These are phyloP conservation scores for Chironomus riparius DNA, from an alignment of 2,888 invertebrate genomes.

Conservation along the genomic window DNA sequence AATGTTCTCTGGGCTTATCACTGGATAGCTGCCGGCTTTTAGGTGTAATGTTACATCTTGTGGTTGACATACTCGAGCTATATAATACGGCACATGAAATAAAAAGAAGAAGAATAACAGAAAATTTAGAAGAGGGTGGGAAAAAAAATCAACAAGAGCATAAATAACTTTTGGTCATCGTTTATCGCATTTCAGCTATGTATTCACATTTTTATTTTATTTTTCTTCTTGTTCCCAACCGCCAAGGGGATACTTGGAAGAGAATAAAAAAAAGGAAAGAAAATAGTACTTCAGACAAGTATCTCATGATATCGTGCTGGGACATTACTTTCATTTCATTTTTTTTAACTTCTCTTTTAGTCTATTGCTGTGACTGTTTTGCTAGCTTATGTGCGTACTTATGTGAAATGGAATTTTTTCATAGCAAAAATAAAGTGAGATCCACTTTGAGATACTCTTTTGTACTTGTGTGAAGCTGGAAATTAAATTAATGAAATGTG, in stretches of 20 bases:
- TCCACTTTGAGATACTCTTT: background rate
- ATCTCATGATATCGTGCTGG: background rate
- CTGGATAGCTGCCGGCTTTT: slow-evolving; percentile 73
- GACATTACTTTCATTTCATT: background rate
- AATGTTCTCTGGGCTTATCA: slow-evolving; percentile 72
- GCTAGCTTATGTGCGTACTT: background rate
- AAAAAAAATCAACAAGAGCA: slow-evolving; percentile 25
- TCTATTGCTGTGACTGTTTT: background rate
- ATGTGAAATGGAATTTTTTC: background rate
- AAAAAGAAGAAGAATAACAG: too few relatives aligned
- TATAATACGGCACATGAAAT: background rate
- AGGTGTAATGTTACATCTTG: slow-evolving; percentile 59
- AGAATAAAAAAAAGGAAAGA: background rate
- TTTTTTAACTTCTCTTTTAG: too few relatives aligned
- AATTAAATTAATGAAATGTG: background rate
- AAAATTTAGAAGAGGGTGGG: background rate
- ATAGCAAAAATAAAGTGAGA: background rate
- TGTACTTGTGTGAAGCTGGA: background rate
- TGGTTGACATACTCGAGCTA: slow-evolving; percentile 51
- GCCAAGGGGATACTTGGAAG: background rate
- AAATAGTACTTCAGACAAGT: background rate
- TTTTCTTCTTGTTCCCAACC: background rate
- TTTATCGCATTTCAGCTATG: background rate
- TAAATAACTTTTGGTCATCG: background rate
- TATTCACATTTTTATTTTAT: background rate